A percentile compares a stretch with the other conserved stretches of the same genome.
phyloP scores from a whole-genome alignment of 2,888 invertebrate species.

The Spodoptera picta region DNA sequence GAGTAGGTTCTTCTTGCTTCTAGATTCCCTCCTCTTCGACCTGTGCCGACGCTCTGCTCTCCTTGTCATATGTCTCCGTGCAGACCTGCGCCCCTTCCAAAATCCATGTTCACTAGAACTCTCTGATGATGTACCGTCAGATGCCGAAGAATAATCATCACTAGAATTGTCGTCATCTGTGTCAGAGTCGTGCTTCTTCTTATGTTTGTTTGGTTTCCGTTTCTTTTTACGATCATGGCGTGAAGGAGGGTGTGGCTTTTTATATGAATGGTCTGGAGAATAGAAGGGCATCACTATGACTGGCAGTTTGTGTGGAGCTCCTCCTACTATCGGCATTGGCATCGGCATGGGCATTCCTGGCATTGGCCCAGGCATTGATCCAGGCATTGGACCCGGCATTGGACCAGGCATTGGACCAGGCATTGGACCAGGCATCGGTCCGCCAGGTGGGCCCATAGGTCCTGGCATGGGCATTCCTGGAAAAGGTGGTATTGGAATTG shows the following conservation, averaged over 20 bases:
- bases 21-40: constrained; percentile 49
- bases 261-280: constrained; percentile 72
- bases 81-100: constrained; percentile 63
- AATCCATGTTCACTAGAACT: constrained; percentile 63
- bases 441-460: constrained; percentile 30
- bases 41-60: constrained; percentile 18
- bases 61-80: constrained; percentile 44
- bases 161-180: constrained; percentile 12
- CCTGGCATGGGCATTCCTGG: constrained; percentile 53
- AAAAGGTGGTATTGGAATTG: constrained; percentile 58
- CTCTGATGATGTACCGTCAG: constrained; percentile 54
- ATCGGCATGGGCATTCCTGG: constrained; percentile 50
- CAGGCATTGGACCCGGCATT: constrained; percentile 28
- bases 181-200: constrained; percentile 37
- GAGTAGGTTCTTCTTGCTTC: constrained; percentile 62
- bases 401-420: neutral
- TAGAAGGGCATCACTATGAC: constrained; percentile 86
- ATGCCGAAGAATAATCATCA: constrained; percentile 21
- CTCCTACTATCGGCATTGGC: constrained; percentile 53
- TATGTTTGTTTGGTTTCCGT: constrained; percentile 16
- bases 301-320: constrained; percentile 75
- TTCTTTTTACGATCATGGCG: constrained; percentile 41
- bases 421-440: constrained; percentile 1
- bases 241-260: constrained; percentile 46
- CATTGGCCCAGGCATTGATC: constrained; percentile 23